phyloP scores from a whole-genome alignment of 37 sponge, comb jelly and placozoan genomes.

The Beroe forskalii region DNA sequence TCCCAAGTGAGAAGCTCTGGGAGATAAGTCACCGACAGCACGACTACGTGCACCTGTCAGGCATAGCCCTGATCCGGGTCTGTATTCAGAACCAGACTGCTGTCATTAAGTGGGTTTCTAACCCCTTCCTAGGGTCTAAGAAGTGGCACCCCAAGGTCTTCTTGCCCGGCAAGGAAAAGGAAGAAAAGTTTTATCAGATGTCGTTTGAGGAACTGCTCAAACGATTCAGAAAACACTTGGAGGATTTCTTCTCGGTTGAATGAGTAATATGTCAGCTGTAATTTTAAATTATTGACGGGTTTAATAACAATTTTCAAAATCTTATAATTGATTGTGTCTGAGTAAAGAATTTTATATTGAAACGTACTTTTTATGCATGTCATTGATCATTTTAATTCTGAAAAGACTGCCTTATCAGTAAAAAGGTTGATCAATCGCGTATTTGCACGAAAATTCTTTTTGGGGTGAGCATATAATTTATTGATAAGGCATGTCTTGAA shows the following conservation, averaged over 20 bases:
- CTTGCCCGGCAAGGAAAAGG: constrained; percentile 12
- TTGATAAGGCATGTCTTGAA: too few species aligned
- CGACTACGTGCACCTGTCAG: constrained; percentile 33
- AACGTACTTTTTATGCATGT: too few species aligned
- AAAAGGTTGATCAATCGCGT: too few species aligned
- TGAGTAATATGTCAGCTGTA: too few species aligned
- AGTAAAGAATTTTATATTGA: too few species aligned
- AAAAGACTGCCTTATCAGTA: too few species aligned
- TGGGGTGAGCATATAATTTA: too few species aligned
- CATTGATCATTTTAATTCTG: too few species aligned
- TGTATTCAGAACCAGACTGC: neutral
- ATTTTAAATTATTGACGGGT: too few species aligned
- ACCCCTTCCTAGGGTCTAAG: constrained; percentile 44
- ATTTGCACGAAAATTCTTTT: too few species aligned
- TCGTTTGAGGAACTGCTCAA: constrained; percentile 60
- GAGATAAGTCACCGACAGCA: neutral
- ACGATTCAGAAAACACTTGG: neutral
- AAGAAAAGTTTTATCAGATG: constrained; percentile 60
- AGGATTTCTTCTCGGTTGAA: neutral
- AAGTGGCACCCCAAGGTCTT: constrained; percentile 61
- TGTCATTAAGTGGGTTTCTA: constrained; percentile 33
- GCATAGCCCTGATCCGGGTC: constrained; percentile 30
- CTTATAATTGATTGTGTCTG: too few species aligned
- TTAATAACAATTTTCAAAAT: too few species aligned
- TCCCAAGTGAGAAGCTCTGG: neutral